Conservation (phyloP, 2,888 invertebrate species). For the Gryllus longicercus region DNA sequence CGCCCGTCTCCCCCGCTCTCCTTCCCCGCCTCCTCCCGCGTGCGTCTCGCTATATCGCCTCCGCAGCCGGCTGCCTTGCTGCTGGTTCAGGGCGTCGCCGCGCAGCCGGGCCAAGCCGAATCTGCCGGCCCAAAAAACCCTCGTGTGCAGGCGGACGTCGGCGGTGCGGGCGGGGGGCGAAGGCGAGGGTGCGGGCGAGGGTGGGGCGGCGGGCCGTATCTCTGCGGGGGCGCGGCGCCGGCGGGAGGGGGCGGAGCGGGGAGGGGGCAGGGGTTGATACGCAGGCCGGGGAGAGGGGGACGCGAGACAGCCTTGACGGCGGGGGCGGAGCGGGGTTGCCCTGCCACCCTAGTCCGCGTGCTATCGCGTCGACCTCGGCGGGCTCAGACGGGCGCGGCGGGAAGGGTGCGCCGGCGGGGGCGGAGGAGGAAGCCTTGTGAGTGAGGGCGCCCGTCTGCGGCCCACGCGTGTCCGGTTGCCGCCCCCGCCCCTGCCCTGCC, state of each 20-base stretch:
- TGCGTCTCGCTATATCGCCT: neutral
- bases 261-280: neutral
- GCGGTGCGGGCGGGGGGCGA: too few species aligned
- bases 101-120: neutral
- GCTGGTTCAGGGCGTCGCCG: neutral
- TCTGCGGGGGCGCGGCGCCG: neutral
- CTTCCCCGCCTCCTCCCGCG: neutral
- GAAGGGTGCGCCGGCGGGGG: neutral
- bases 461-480: neutral
- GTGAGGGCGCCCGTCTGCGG: neutral
- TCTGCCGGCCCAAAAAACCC: neutral
- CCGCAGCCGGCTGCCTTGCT: neutral
- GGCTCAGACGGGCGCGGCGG: neutral
- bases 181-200: neutral
- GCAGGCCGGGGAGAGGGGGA: neutral
- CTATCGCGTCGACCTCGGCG: neutral
- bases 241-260: neutral
- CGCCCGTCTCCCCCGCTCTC: neutral
- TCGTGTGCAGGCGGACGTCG: too few species aligned
- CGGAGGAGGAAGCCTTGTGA: neutral
- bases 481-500: neutral
- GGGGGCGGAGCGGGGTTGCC: neutral
- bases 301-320: constrained; percentile 17
- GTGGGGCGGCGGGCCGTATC: neutral
- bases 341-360: neutral